Evolutionary conservation across 1,140 invertebrate species (phyloP).

Genomic region (Mya arenaria): DNA sequence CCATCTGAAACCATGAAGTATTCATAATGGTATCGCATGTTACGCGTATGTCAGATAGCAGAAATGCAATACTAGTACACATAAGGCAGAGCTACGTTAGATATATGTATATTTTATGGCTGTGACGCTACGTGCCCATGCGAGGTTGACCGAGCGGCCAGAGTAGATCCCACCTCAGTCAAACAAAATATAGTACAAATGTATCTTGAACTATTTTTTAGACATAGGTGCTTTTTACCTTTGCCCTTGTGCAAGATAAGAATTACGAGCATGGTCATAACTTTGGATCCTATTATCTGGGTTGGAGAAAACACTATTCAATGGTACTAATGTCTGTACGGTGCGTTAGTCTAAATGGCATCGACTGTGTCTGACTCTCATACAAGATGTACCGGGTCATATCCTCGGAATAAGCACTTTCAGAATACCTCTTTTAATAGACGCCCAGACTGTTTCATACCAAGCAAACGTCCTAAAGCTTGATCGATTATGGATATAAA

Average conservation of each 20-base stretch:
- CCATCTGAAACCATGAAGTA: slow-evolving; percentile 33
- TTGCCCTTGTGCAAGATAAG: too few species aligned
- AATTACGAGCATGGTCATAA: too few species aligned
- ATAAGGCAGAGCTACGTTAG: neutral
- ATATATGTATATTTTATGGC: neutral
- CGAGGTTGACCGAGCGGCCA: too few species aligned
- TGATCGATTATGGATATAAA: neutral
- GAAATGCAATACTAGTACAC: neutral
- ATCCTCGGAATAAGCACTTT: neutral
- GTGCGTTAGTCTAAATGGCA: too few species aligned
- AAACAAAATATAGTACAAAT: too few species aligned
- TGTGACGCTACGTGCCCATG: neutral
- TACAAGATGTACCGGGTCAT: neutral
- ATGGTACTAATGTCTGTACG: too few species aligned
- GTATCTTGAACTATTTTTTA: too few species aligned
- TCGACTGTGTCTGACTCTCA: neutral
- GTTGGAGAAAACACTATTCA: too few species aligned
- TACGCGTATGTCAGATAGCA: neutral
- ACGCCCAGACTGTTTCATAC: neutral
- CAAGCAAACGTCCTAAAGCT: neutral
- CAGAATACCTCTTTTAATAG: neutral
- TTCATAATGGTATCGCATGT: neutral
- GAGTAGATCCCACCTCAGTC: too few species aligned
- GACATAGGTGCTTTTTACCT: too few species aligned
- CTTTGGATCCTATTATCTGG: too few species aligned